Base-by-base conservation (phyloP, 2,797 vertebrate genomes). In the Chromis chromis region DNA sequence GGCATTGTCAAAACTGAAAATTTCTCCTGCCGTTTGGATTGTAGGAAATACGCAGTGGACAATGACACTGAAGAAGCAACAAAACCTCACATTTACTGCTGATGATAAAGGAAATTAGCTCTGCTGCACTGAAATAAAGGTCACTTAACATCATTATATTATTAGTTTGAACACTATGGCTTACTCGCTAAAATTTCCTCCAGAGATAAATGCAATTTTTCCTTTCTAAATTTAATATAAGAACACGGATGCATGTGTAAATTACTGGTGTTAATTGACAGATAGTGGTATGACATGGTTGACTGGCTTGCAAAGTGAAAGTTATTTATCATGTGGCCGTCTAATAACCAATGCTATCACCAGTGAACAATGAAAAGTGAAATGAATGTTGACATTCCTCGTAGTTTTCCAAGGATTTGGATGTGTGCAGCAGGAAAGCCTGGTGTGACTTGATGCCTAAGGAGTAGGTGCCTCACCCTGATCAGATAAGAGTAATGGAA, bases 401-500 rank as follows among this genome's bases (percentile, higher is more conserved):
- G 65, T 49, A 28, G 74, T 75, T 82, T 87, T 67, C 52, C 50
- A 42, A 59, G 56, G 75, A 56, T 86, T 50, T 58, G 68, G 71
- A 66, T 57, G 77, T 13, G 76, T 73, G 76, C 67, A 73, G 82
- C 70, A 65, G 75, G 70, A 75, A 52, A 72, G 69, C 28, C 55
- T 65, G 27, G 76, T 67, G 78, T 77, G 87, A 83, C 82, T 81
- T 74, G 88, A 87, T 48, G 88, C 83, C 31, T 77, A 56, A 82
- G 79, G 86, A 92, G 88, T 73, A 69, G 87, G 84, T 79, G 82
- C 87, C 87, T 92, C 84, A 70, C 73, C 75, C 82, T 89, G 88
- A 94, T 94, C 93, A 93, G 93, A 94, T 94, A 94, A 93, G 92
- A 94, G 90, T 92, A 93, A 94, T 94, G 91, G 92, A 93, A 91